phyloP scores from a whole-genome alignment of 2,113 vertebrate species.

The Neolamprologus tretocephalus region DNA sequence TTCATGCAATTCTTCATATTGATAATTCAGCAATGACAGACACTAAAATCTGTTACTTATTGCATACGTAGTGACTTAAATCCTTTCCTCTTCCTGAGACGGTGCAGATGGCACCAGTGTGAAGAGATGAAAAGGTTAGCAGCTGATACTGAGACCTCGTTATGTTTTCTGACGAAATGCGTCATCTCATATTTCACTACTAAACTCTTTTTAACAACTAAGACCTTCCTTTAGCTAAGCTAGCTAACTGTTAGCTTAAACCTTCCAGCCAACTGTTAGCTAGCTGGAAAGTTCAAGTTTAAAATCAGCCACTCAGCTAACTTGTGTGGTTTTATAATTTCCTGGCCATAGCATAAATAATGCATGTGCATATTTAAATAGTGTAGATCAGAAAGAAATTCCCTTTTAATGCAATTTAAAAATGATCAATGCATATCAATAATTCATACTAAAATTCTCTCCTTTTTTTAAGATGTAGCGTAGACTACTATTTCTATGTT shows the following conservation, averaged over 20 bases:
- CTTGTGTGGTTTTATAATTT: background rate
- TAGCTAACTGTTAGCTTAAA: background rate
- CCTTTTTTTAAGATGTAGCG: background rate
- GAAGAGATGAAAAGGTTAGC: background rate
- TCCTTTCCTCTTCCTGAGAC: background rate
- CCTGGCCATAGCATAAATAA: background rate
- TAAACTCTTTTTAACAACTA: background rate
- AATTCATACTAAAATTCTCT: background rate
- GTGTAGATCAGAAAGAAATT: background rate
- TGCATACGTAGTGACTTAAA: background rate
- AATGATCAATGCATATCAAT: background rate
- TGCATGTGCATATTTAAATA: background rate
- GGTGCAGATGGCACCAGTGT: background rate
- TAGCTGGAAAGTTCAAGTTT: background rate
- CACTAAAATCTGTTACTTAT: background rate
- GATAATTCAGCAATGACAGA: background rate
- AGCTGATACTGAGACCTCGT: background rate
- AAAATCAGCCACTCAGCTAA: background rate
- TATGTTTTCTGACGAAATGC: rapidly evolving
- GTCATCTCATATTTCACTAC: rapidly evolving
- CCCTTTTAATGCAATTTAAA: background rate
- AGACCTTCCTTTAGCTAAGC: background rate
- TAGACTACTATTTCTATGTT: background rate
- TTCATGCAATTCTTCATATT: background rate
- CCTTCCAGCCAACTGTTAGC: background rate